A percentile compares a stretch with the other conserved stretches of the same genome.
These are phyloP conservation scores for Chrysolina oricalcia DNA, from an alignment of 2,888 invertebrate genomes.

Conservation along the genomic window DNA sequence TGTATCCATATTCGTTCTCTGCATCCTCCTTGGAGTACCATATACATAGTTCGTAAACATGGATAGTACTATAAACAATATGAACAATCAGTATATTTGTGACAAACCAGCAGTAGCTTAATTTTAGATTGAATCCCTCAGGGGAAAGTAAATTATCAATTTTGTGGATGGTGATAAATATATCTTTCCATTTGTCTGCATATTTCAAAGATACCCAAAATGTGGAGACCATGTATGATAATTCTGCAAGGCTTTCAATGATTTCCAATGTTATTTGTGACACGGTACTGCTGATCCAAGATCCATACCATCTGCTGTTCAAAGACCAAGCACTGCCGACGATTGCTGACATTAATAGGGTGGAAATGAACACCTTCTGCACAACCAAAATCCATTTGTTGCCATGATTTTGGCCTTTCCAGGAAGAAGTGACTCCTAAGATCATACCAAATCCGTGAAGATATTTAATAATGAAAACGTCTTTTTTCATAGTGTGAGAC, in stretches of 20 bases:
- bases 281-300: constrained; percentile 24
- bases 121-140: constrained; percentile 24
- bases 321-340: constrained; percentile 40
- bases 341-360: constrained; percentile 24
- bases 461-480: background rate
- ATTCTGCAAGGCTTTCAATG: constrained; percentile 36
- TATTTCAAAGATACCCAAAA: constrained; percentile 36
- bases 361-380: constrained; percentile 13
- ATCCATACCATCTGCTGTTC: constrained; percentile 35
- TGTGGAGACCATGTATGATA: constrained; percentile 41
- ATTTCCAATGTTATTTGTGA: constrained; percentile 41
- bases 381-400: background rate
- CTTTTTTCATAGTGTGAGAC: constrained; percentile 10
- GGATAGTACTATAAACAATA: constrained; percentile 33
- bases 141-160: constrained; percentile 34
- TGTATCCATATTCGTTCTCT: constrained; percentile 44
- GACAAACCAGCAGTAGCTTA: constrained; percentile 8
- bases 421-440: constrained; percentile 14
- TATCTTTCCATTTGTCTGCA: constrained; percentile 32
- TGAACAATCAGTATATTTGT: constrained; percentile 32
- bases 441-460: constrained; percentile 3
- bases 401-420: background rate
- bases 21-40: constrained; percentile 30
- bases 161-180: constrained; percentile 32
- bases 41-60: constrained; percentile 32